Evolutionary conservation across 1,140 invertebrate genomes (phyloP).

Genomic region (Tetramorium simillimum): DNA sequence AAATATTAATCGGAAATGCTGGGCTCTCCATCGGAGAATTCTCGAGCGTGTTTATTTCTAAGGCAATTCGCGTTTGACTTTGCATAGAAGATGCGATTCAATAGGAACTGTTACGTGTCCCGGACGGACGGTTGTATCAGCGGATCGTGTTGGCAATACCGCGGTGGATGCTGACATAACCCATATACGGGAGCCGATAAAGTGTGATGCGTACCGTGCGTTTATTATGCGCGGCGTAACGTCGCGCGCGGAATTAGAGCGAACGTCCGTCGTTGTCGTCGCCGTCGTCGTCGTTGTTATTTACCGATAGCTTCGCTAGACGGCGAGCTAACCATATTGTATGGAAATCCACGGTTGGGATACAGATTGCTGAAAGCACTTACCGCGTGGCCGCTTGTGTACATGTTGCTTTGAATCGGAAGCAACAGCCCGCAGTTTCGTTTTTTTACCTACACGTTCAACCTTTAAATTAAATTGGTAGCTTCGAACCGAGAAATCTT

Average conservation of each 20-base stretch:
- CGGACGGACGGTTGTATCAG: slow-evolving; percentile 12
- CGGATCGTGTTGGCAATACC: slow-evolving; percentile 36
- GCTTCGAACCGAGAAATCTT: not conserved
- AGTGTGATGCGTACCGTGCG: slow-evolving; percentile 59
- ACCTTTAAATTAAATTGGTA: slow-evolving; percentile 49
- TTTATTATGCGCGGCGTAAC: slow-evolving; percentile 59
- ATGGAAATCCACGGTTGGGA: slow-evolving; percentile 39
- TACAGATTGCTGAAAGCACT: slow-evolving; percentile 60
- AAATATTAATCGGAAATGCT: not conserved
- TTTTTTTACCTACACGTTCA: slow-evolving; percentile 19
- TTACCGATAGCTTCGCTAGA: slow-evolving; percentile 48
- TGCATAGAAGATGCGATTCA: not conserved
- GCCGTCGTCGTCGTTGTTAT: slow-evolving; percentile 15
- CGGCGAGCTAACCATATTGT: slow-evolving; percentile 50
- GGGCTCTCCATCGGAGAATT: slow-evolving; percentile 17
- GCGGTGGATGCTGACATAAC: slow-evolving; percentile 58
- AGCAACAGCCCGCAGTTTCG: slow-evolving; percentile 31
- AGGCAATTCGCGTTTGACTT: slow-evolving; percentile 37
- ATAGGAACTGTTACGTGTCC: slow-evolving; percentile 26
- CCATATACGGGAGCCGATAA: slow-evolving; percentile 57
- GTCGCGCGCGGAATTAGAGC: slow-evolving; percentile 60
- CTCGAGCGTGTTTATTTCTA: slow-evolving; percentile 11
- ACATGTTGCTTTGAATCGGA: slow-evolving; percentile 20
- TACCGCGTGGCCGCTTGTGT: slow-evolving; percentile 1
- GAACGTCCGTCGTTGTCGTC: not conserved